Percentiles rank a stretch among this genome's conserved stretches.
These are phyloP conservation scores for Acleris sparsana DNA, from an alignment of 2,888 invertebrate genomes.

Conservation along the genomic window DNA sequence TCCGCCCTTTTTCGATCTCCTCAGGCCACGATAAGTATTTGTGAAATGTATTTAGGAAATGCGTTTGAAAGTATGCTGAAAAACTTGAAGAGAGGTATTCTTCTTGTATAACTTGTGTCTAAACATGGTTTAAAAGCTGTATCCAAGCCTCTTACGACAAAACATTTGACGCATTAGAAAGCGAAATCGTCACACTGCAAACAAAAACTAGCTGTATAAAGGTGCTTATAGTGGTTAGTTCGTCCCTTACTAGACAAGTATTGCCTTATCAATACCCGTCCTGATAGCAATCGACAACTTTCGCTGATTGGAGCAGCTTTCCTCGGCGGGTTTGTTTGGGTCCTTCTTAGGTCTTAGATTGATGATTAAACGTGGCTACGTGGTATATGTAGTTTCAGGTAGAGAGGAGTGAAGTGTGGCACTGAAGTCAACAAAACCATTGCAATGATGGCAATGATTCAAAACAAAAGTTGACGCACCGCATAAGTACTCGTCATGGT, in stretches of 20 bases:
- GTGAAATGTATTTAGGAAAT: too few species aligned
- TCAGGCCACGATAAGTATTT: too few species aligned
- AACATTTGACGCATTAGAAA: conserved; percentile 23
- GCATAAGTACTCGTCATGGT: too few species aligned
- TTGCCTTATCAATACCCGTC: conserved; percentile 44
- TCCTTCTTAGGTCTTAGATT: conserved; percentile 19
- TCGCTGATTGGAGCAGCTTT: conserved; percentile 46
- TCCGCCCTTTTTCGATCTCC: too few species aligned
- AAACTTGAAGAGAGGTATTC: too few species aligned
- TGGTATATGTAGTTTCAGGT: neutral
- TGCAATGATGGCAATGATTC: too few species aligned
- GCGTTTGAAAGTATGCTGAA: too few species aligned
- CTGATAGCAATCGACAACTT: conserved; percentile 47
- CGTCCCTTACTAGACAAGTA: conserved; percentile 24
- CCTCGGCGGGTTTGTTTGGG: conserved; percentile 37
- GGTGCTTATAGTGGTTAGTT: conserved; percentile 12
- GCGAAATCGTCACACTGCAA: conserved; percentile 30
- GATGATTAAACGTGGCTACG: neutral
- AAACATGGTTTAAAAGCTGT: too few species aligned
- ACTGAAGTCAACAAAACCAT: too few species aligned
- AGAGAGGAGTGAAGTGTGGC: neutral
- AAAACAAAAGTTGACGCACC: too few species aligned
- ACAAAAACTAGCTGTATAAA: conserved; percentile 35
- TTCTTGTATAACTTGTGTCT: too few species aligned
- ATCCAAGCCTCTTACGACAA: neutral